These are phyloP conservation scores for Chamaea fasciata DNA, from an alignment of 2,113 vertebrate species.

Conservation along the genomic window DNA sequence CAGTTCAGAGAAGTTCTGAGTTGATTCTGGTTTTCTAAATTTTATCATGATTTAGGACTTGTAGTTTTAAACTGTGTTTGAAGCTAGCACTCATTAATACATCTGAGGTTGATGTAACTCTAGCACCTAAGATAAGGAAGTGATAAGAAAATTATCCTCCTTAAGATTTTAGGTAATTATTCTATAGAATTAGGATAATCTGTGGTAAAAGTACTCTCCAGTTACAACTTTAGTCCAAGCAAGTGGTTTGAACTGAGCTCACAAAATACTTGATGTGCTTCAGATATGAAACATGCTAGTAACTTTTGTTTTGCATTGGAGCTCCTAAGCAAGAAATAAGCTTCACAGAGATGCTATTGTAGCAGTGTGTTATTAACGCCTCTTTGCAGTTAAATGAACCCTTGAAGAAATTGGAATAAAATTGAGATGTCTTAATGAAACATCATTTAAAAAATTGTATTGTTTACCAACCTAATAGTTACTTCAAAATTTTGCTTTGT, in stretches of 20 bases:
- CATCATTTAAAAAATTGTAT: not conserved
- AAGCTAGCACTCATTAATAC: not conserved
- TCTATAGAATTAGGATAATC: not conserved
- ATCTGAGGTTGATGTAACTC: not conserved
- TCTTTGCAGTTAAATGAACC: not conserved
- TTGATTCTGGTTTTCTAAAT: not conserved
- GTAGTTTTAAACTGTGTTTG: not conserved
- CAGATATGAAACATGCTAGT: not conserved
- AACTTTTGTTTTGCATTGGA: not conserved
- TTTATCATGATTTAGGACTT: not conserved
- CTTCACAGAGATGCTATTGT: not conserved
- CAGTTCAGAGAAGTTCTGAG: not conserved
- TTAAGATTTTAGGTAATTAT: not conserved
- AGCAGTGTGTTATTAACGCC: not conserved
- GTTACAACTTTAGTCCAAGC: not conserved
- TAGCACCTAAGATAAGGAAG: not conserved
- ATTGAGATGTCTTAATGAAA: not conserved
- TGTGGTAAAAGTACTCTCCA: not conserved
- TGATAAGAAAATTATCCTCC: not conserved
- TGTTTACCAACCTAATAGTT: not conserved
- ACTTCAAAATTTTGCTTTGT: not conserved
- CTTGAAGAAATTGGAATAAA: not conserved
- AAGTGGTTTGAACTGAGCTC: not conserved
- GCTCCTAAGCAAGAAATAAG: not conserved
- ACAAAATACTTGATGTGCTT: not conserved